Evolutionary conservation across 2,888 invertebrate genomes (phyloP), one percentile per base, ranked within the genome.

Genomic region (Oscheius sp.): DNA sequence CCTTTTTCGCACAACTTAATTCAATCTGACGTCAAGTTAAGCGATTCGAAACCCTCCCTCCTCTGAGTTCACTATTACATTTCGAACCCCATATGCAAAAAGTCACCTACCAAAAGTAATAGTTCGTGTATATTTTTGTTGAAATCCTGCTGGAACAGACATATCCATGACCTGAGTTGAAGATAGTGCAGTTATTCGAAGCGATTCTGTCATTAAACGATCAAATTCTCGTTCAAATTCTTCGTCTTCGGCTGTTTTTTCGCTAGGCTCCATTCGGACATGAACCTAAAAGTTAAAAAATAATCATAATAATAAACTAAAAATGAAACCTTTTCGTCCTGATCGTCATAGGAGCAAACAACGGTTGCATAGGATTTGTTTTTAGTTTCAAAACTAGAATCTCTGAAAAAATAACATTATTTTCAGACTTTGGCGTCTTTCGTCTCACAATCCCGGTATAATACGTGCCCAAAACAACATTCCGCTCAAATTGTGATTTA

Each of bases 161-260:
- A 84, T 61, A 66, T 84, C 69, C 39, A 70, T 72, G 46, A 73
- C 66, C 3, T 78, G 69, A 8, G 65, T 68, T 8, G 37, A 6
- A 3, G 39, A n/a, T 10, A 10, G 25, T 4, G 42, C 20, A 33
- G 50, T 25, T n/a, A 68, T 70, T 63, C 65, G 55, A 58, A 61
- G 55, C 0, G 81, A 67, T 39, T 84, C 84, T 25, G 69, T 75
- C 69, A 83, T 73, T 61, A 82, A 72, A 17, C 79, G 70, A 45
- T 83, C 83, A 34, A 83, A 73, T 58, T 84, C 82, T 4, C 79
- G 67, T 61, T 77, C 71, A 55, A 84, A 84, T 31, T 84, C 84
- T 25, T 82, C 84, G 46, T 84, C 84, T 50, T 84, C 83, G 15
- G 58, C 61, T 8, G 67, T 52, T 15, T 52, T 52, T 27, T 52